Evolutionary conservation across 1,140 invertebrate species (phyloP).

Genomic region (Drosophila punjabiensis): DNA sequence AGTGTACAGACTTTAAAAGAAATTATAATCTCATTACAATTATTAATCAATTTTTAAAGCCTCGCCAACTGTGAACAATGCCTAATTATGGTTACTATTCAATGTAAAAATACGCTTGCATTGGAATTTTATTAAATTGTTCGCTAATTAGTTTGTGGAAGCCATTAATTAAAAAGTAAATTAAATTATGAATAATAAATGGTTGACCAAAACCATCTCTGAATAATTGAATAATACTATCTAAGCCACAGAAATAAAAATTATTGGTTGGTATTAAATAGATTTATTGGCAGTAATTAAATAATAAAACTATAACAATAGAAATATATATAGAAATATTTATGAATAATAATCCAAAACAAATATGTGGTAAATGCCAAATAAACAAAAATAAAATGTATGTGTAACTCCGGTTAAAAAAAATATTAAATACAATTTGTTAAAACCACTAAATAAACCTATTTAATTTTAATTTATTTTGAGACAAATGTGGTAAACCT

Average conservation of each 20-base stretch:
- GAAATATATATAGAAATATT: not conserved
- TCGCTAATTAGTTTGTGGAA: conserved; percentile 1
- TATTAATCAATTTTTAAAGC: not conserved
- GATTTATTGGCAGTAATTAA: not conserved
- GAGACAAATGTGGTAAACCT: not conserved
- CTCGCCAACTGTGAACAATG: not conserved
- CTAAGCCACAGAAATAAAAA: not conserved
- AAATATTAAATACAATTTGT: not conserved
- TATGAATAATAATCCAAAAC: too few species aligned
- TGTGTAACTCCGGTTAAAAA: too few species aligned
- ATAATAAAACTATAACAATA: not conserved
- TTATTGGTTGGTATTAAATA: not conserved
- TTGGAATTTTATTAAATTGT: not conserved
- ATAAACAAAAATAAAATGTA: not conserved
- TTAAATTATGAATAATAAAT: conserved; percentile 12
- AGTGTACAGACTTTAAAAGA: not conserved
- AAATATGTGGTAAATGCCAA: not conserved
- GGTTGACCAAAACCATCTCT: not conserved
- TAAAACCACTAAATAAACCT: not conserved
- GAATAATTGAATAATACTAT: not conserved
- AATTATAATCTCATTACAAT: not conserved
- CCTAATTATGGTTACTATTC: not conserved
- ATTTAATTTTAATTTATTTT: not conserved
- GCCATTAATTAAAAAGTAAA: not conserved
- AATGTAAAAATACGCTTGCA: not conserved